Conservation (phyloP, 1,140 invertebrate species). For the Drosophila repleta region DNA sequence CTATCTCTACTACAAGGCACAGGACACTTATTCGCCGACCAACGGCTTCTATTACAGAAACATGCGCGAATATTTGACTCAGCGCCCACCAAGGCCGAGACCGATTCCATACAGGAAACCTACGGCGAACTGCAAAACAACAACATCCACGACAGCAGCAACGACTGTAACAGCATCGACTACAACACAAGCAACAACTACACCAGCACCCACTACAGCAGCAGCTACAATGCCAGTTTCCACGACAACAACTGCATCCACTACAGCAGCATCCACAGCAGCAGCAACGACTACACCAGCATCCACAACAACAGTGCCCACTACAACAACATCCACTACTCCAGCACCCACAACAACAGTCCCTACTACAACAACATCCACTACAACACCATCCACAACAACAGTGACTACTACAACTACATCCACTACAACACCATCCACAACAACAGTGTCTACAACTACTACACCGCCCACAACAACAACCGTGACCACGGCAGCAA, state of each 20-base stretch:
- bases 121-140: not conserved
- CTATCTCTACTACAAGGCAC: not conserved
- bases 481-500: not conserved
- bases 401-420: not conserved
- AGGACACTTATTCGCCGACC: not conserved
- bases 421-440: not conserved
- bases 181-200: not conserved
- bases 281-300: not conserved
- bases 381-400: not conserved
- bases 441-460: not conserved
- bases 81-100: not conserved
- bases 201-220: not conserved
- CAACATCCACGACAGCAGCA: not conserved
- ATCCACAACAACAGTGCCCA: not conserved
- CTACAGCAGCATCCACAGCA: not conserved
- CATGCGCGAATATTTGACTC: not conserved
- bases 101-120: not conserved
- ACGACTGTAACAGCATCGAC: not conserved
- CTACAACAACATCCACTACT: not conserved
- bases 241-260: not conserved
- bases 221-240: not conserved
- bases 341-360: not conserved
- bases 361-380: too few species aligned
- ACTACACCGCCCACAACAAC: not conserved
- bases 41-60: not conserved